Evolutionary conservation across 2,888 invertebrate genomes (phyloP), one percentile per base, ranked within the genome.

Genomic region (Bedellia somnulentella): DNA sequence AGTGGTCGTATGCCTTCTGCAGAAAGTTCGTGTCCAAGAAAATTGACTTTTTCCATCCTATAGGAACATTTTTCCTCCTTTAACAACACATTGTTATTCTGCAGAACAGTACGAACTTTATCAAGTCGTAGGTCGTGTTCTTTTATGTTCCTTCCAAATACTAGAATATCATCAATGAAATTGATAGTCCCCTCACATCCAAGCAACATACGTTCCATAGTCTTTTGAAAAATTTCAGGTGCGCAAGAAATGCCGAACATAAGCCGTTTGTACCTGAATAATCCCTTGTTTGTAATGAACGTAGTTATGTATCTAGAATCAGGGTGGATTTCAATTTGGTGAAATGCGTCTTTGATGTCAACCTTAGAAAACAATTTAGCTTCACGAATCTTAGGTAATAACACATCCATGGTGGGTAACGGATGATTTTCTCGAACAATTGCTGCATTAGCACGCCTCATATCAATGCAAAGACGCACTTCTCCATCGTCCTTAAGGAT

Each of bases 401-500:
- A 24, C n/a, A 35, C 5, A 3, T 42, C 46, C 45, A 46, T 47
- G 1, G 32, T 30, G 0, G 46, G 44, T 15, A 47, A 23, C 2
- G 45, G 45, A 13, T 47, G 45, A 3, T 46, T 48, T 31, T 50
- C 46, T 2, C 45, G 15, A 2, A 34, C 3, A 1, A 46, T 47
- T 0, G 45, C 45, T 2, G 2, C 2, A 30, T 48, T 47, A 0
- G 45, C 46, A 26, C 29, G 29, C 15, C 29, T 29, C 29, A 29
- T 29, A 13, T 23, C 29, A 3, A 29, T 15, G 23, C 29, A 29
- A 10, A 29, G 6, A 9, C 29, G 29, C 10, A 29, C 22, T 21
- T 28, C 28, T 10, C 29, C 29, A n/a, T 29, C 15, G 5, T 23
- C 29, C 15, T 29, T 29, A 9, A 30, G 13, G 17, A 24, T 13